A percentile compares a stretch with the other conserved stretches of the same genome.
These are phyloP conservation scores for Leucania comma DNA, from an alignment of 2,888 invertebrate species.

Conservation along the genomic window DNA sequence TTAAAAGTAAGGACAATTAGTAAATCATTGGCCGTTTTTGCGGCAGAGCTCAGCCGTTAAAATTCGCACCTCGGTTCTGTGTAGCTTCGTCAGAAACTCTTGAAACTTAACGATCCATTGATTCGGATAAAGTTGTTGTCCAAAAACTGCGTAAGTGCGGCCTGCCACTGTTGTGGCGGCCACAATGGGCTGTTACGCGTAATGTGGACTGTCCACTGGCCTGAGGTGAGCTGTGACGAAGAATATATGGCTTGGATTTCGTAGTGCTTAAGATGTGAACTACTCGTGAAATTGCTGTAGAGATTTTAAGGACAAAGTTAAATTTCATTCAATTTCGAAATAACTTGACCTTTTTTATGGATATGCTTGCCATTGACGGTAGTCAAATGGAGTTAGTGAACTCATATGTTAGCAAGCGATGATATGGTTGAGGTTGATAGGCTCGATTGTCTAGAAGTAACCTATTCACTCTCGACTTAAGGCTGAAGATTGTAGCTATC, in stretches of 20 bases:
- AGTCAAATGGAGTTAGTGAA: no score
- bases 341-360: no score
- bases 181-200: conserved; percentile 80
- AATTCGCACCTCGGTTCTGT: conserved; percentile 76
- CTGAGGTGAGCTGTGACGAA: conserved; percentile 18
- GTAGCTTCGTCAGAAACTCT: conserved; percentile 62
- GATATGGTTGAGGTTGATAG: no score
- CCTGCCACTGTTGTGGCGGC: conserved; percentile 68
- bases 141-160: conserved; percentile 78
- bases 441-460: no score
- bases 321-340: no score
- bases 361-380: no score
- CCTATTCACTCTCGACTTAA: no score
- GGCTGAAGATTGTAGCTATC: no score
- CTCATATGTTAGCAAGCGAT: no score
- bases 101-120: conserved; percentile 84
- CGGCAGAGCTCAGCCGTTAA: conserved; percentile 65
- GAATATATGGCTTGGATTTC: conserved; percentile 16
- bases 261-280: neutral
- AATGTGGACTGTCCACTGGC: conserved; percentile 62
- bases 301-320: neutral
- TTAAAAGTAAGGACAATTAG: conserved; percentile 71
- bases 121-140: conserved; percentile 86
- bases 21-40: conserved; percentile 65
- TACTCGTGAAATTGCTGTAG: neutral